Base-by-base conservation (phyloP, 2,888 invertebrate species). In the Neoitamus cyanurus region DNA sequence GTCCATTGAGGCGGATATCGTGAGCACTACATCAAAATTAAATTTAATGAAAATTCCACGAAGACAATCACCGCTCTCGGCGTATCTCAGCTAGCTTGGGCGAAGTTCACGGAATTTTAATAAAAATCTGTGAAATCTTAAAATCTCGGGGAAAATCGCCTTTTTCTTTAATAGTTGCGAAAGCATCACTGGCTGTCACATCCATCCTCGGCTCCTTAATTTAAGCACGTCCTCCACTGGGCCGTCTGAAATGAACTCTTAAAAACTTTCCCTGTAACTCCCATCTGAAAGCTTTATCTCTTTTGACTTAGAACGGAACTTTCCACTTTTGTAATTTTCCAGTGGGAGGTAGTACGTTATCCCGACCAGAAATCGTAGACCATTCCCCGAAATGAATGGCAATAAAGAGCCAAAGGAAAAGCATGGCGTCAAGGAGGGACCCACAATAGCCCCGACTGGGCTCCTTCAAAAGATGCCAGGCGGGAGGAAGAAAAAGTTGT, bases 221-320 rank as follows among this genome's bases (percentile, higher is more conserved):
- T 78, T 78, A 78, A 30, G 78, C 6, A 78, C 30, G 78, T 58
- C 15, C 78, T 58, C 30, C 48, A 73, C 73, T n/a, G 73, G 73
- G 15, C 36, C 42, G 48, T 68, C 36, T 42, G 82, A 82, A 82
- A 69, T 68, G 69, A 69, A 68, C 82, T 82, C 68, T 48, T 69
- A 31, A 82, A 80, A 82, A 82, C 36, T 82, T 82, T 37, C 31
- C 4, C 69, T 82, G 68, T 82, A 82, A 82, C 82, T 82, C 37
- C 28, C 36, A 82, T 82, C 20, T 69, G 80, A 80, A 25, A 31
- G 80, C 37, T 82, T 82, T 82, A 82, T 82, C 82, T 82, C 58
- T 30, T 82, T 48, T 78, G 48, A 46, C 48, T 78, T 46, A 48
- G 20, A 78, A 11, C 78, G 46, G 78, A 78, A 78, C 78, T 46